Conservation (phyloP, 2,797 vertebrate species). For the Enteromius treurensis region DNA sequence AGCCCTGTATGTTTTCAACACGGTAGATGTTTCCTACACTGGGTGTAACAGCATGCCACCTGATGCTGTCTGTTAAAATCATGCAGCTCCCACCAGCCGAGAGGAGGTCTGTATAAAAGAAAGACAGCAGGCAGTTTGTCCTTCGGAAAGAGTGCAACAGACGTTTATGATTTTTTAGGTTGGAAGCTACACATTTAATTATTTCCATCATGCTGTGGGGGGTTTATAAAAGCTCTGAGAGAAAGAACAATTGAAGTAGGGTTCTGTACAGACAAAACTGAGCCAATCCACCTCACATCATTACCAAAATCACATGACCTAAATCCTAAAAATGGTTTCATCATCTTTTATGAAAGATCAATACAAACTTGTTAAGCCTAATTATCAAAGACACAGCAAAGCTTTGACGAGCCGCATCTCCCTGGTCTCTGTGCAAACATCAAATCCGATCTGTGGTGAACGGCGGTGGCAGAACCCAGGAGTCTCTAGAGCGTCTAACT, state of each 20-base stretch:
- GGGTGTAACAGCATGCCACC: slow-evolving; percentile 51
- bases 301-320: slow-evolving; percentile 25
- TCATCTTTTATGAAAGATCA: slow-evolving; percentile 30
- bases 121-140: slow-evolving; percentile 56
- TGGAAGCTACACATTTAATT: slow-evolving; percentile 58
- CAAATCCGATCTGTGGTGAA: slow-evolving; percentile 67
- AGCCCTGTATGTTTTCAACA: slow-evolving; percentile 5
- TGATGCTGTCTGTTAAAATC: slow-evolving; percentile 56
- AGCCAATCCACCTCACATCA: slow-evolving; percentile 1
- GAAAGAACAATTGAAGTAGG: slow-evolving; percentile 17
- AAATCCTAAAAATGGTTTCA: neutral
- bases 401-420: slow-evolving; percentile 59
- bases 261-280: slow-evolving; percentile 13
- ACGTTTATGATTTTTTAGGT: slow-evolving; percentile 38
- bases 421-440: slow-evolving; percentile 51
- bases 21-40: slow-evolving; percentile 38
- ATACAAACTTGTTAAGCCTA: slow-evolving; percentile 28
- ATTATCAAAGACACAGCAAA: slow-evolving; percentile 54
- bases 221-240: slow-evolving; percentile 12
- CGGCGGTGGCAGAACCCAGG: slow-evolving; percentile 63
- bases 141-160: slow-evolving; percentile 53
- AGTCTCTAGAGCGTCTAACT: slow-evolving; percentile 66
- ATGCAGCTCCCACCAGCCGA: slow-evolving; percentile 36
- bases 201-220: slow-evolving; percentile 51
- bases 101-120: slow-evolving; percentile 48